A percentile compares a stretch with the other conserved stretches of the same genome.
These are phyloP conservation scores for Calameuta filiformis DNA, from an alignment of 2,888 invertebrate species.

Conservation along the genomic window DNA sequence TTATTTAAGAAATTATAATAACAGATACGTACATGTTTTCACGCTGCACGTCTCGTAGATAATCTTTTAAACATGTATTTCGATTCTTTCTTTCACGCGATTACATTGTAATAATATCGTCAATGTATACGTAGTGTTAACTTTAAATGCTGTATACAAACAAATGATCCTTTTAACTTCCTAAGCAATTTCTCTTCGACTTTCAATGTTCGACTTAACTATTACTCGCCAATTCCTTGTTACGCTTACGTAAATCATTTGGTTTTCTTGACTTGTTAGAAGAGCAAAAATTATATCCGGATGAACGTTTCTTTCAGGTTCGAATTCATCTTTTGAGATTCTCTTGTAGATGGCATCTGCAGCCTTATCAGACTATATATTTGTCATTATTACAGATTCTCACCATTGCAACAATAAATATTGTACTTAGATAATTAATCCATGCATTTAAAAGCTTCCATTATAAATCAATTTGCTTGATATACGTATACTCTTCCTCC, in stretches of 20 bases:
- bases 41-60: background rate
- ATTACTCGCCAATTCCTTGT: slow-evolving; percentile 7
- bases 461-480: background rate
- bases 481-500: background rate
- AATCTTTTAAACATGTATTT: slow-evolving; percentile 9
- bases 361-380: background rate
- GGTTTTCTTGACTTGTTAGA: background rate
- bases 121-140: background rate
- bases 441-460: background rate
- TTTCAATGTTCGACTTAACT: slow-evolving; percentile 5
- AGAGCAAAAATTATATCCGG: background rate
- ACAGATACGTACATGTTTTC: slow-evolving; percentile 21
- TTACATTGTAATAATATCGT: background rate
- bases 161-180: background rate
- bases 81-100: slow-evolving; percentile 8
- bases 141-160: background rate
- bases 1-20: slow-evolving; percentile 50
- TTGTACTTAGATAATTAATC: background rate
- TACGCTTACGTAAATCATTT: background rate
- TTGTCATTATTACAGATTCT: background rate
- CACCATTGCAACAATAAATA: background rate
- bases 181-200: background rate
- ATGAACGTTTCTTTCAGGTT: background rate
- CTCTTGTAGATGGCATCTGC: background rate
- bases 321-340: background rate